Conservation (phyloP, 1,140 invertebrate species). For the Diorhabda sublineata region DNA sequence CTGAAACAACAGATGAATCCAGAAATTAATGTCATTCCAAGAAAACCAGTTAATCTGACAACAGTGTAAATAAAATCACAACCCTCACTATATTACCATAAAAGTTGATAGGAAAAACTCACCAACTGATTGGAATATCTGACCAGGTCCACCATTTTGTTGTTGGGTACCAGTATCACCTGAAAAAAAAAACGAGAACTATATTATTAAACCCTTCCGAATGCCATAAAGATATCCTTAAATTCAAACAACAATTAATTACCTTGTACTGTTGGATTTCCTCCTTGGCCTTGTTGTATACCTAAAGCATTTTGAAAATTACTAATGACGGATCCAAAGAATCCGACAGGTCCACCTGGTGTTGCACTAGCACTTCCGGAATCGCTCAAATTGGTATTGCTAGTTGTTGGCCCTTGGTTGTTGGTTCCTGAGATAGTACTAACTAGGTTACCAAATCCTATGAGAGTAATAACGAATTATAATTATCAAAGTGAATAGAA, state of each 20-base stretch:
- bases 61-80: not conserved
- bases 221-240: not conserved
- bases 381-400: constrained; percentile 1
- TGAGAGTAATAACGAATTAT: too few species aligned
- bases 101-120: not conserved
- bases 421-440: not conserved
- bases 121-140: constrained; percentile 4
- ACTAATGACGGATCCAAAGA: constrained; percentile 4
- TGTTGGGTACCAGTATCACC: not conserved
- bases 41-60: too few species aligned
- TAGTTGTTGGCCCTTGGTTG: not conserved
- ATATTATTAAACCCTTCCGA: not conserved
- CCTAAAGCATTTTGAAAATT: constrained; percentile 10
- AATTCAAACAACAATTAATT: not conserved
- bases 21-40: too few species aligned
- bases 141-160: constrained; percentile 2
- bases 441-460: not conserved
- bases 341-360: not conserved
- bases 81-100: not conserved
- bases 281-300: not conserved
- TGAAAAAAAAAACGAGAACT: not conserved
- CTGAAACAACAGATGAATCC: not conserved
- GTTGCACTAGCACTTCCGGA: not conserved
- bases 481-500: too few species aligned
- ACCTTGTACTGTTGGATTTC: constrained; percentile 11